A percentile compares a stretch with the other conserved stretches of the same genome.
phyloP scores from a whole-genome alignment of 1,140 invertebrate species.

The Olivierus martensii region DNA sequence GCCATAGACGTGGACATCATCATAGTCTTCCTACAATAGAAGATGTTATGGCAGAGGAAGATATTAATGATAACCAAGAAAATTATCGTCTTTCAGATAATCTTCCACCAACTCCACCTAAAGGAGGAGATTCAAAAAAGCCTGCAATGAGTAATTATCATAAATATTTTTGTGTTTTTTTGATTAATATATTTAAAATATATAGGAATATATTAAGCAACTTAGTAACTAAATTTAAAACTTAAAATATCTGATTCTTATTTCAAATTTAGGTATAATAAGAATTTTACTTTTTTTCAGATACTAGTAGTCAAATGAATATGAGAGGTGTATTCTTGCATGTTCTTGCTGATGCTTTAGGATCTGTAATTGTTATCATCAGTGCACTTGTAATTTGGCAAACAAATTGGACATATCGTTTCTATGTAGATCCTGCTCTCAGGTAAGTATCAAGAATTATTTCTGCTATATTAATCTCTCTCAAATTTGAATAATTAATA shows the following conservation, averaged over 20 bases:
- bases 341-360: slow-evolving; percentile 86
- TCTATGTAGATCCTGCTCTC: slow-evolving; percentile 86
- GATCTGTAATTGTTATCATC: slow-evolving; percentile 85
- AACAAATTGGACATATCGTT: slow-evolving; percentile 58
- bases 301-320: slow-evolving; percentile 62
- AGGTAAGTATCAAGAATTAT: slow-evolving; percentile 26
- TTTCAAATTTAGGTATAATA: not conserved
- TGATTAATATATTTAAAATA: not conserved
- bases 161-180: no score
- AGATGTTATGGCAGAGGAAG: slow-evolving; percentile 17
- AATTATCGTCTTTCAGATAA: slow-evolving; percentile 14
- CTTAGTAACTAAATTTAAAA: not conserved
- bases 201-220: not conserved
- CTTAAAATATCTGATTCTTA: not conserved
- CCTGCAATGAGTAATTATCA: not conserved
- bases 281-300: not conserved
- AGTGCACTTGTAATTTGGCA: slow-evolving; percentile 81
- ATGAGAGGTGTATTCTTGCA: slow-evolving; percentile 97
- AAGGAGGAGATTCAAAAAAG: slow-evolving; percentile 1
- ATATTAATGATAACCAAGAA: slow-evolving; percentile 18
- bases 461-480: not conserved
- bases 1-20: slow-evolving; percentile 19
- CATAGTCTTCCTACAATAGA: slow-evolving; percentile 16
- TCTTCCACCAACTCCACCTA: slow-evolving; percentile 4
- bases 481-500: no score